Base-by-base conservation (phyloP, 1,140 invertebrate genomes). In the Sinonovacula constricta region DNA sequence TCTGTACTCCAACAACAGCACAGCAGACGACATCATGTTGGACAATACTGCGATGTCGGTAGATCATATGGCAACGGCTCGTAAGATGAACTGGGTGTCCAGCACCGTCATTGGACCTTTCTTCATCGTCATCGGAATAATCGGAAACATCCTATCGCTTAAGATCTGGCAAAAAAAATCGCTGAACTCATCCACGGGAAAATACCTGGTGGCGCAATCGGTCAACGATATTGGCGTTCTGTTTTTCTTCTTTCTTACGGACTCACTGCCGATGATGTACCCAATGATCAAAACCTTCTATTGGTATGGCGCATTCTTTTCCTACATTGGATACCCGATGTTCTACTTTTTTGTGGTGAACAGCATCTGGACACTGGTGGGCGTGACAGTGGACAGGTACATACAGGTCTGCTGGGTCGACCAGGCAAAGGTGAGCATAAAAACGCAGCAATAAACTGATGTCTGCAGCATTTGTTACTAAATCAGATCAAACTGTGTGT, bases 111-210 rank as follows among this genome's bases (percentile, higher is more conserved):
- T 81, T 1, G 79, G 56, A 0, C 79, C 79, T 3, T 74, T 83
- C 33, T 56, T 85, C 39, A 66, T 79, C 45, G 22, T 81, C 49
- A 34, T 85, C 54, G 83, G 83, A 2, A 54, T 85, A 24, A 39
- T 78, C 3, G 83, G 83, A 14, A 85, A 85, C 54, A 28, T 85
- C 28, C 69, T 85, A 14, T 79, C 83, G 26, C 56, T 85, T 53
- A 68, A 81, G 45, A 56, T 79, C 24, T 85, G 83, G 83, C 45
- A 33, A 33, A 57, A 80, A 36, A 80, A 72, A 4, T 45, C 62
- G 33, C 79, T 85, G 68, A 45, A 22, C 14, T 80, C 75, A 7
- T 85, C 83, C 1, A 85, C 83, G 2, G 83, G 81, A 3, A 26
- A 69, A 1, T 85, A 81, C 49, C 63, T 85, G 26, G 76, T 79